Evolutionary conservation across 2,888 invertebrate genomes (phyloP).

Genomic region (Conchocele bisecta): DNA sequence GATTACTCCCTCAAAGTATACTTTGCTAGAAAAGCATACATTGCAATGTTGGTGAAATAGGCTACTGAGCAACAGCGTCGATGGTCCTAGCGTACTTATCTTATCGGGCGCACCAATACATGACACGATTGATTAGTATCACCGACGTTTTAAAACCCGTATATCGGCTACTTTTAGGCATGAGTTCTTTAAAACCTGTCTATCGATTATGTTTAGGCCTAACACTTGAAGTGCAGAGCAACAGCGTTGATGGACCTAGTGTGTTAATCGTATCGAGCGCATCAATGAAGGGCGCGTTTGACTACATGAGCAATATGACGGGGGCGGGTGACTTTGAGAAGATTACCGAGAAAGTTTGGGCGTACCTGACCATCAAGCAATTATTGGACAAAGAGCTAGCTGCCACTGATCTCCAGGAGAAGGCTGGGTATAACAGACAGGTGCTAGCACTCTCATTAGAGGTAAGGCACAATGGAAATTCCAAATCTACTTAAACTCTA

Average conservation of each 20-base stretch:
- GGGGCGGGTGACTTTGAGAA: slow-evolving; percentile 39
- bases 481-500: too few relatives aligned
- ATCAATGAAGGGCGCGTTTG: not conserved
- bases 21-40: too few relatives aligned
- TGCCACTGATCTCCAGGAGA: slow-evolving; percentile 23
- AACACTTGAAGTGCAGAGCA: slow-evolving; percentile 5
- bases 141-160: too few relatives aligned
- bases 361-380: slow-evolving; percentile 72
- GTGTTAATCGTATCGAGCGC: not conserved
- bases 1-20: too few relatives aligned
- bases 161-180: too few relatives aligned
- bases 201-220: not conserved
- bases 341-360: slow-evolving; percentile 75
- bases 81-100: slow-evolving; percentile 8
- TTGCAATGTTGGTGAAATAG: too few relatives aligned
- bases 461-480: slow-evolving; percentile 55
- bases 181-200: too few relatives aligned
- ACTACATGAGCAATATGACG: slow-evolving; percentile 33
- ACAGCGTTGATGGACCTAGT: slow-evolving; percentile 11
- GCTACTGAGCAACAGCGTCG: slow-evolving; percentile 24
- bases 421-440: slow-evolving; percentile 47
- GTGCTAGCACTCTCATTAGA: slow-evolving; percentile 66
- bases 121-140: too few relatives aligned
- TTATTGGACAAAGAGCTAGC: slow-evolving; percentile 58
- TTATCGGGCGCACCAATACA: too few relatives aligned